Conservation (phyloP, 2,888 invertebrate species). For the Melieria picta region DNA sequence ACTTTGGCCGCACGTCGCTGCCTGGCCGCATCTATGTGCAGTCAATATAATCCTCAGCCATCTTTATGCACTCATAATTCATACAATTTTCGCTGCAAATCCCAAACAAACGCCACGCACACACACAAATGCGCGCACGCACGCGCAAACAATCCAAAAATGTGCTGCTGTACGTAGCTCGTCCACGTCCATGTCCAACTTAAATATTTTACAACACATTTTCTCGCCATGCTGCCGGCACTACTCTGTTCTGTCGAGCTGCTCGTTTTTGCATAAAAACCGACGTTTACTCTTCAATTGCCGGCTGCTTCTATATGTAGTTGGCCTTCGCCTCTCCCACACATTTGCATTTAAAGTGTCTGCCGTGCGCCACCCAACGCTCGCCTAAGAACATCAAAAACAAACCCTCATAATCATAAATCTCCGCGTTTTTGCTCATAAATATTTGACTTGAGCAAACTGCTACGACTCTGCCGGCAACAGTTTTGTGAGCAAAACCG, state of each 20-base stretch:
- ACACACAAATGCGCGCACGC: not conserved
- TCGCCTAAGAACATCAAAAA: conserved; percentile 18
- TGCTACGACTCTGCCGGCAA: not conserved
- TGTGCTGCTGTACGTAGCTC: too few species aligned
- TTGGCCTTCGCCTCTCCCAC: not conserved
- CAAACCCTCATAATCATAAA: conserved; percentile 50
- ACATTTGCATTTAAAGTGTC: not conserved
- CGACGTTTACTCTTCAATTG: conserved; percentile 33
- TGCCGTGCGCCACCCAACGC: conserved; percentile 14
- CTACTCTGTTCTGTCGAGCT: not conserved
- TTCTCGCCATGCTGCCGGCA: too few species aligned
- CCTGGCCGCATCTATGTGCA: too few species aligned
- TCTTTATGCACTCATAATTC: too few species aligned
- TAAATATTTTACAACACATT: too few species aligned
- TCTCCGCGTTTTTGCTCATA: conserved; percentile 50
- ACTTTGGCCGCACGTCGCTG: too few species aligned
- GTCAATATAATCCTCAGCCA: too few species aligned
- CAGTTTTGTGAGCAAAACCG: too few species aligned
- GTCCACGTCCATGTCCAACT: too few species aligned
- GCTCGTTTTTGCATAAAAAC: conserved; percentile 19
- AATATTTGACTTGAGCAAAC: conserved; percentile 41
- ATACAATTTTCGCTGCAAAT: too few species aligned
- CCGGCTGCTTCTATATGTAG: not conserved
- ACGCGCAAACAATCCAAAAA: not conserved
- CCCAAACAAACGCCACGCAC: not conserved